Percentiles rank a stretch among this genome's conserved stretches.
These are phyloP conservation scores for Hypothenemus hampei DNA, from an alignment of 1,140 invertebrate species.

Conservation along the genomic window DNA sequence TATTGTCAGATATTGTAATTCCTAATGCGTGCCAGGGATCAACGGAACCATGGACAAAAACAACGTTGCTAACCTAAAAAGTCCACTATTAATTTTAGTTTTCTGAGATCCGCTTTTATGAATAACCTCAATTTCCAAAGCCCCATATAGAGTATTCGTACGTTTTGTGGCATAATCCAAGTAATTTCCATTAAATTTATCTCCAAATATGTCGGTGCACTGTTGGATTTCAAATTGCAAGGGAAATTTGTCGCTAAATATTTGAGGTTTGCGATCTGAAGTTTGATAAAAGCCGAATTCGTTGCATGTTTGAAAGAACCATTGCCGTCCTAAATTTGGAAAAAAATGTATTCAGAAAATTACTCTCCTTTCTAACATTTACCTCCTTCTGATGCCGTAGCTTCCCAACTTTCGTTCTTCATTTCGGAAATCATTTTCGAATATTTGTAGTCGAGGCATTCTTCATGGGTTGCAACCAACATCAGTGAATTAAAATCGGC, in stretches of 20 bases:
- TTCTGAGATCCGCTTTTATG: background rate
- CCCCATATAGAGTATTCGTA: conserved; percentile 81
- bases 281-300: conserved; percentile 95
- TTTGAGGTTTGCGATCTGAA: conserved; percentile 63
- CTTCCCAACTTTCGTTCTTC: conserved; percentile 65
- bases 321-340: conserved; percentile 62
- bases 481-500: conserved; percentile 69
- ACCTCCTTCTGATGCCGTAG: conserved; percentile 58
- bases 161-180: conserved; percentile 57
- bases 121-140: conserved; percentile 57
- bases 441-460: conserved; percentile 82
- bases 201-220: conserved; percentile 78
- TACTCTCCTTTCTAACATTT: conserved; percentile 8
- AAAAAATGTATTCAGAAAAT: background rate
- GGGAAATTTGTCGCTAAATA: conserved; percentile 75
- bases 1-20: conserved; percentile 54
- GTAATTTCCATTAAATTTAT: conserved; percentile 54
- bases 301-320: conserved; percentile 93
- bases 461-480: conserved; percentile 61
- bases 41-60: conserved; percentile 85
- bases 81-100: background rate
- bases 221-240: conserved; percentile 75
- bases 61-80: conserved; percentile 56
- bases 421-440: conserved; percentile 70
- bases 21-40: conserved; percentile 92